Evolutionary conservation across 2,888 invertebrate genomes (phyloP).

Genomic region (Boloria selene): DNA sequence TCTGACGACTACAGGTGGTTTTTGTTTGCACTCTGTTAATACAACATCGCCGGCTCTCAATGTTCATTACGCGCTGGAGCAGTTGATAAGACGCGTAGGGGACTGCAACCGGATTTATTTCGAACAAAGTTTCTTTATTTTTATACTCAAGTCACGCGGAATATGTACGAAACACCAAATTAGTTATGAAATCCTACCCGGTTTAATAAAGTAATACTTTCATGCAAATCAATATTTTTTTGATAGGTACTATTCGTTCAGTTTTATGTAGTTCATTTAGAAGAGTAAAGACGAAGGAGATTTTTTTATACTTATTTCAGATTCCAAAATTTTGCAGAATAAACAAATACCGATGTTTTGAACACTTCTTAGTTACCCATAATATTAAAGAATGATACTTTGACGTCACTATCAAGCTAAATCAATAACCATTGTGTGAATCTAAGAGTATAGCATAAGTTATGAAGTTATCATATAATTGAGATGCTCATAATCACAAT

Average conservation of each 20-base stretch:
- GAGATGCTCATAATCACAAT: not conserved
- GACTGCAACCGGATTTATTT: conserved; percentile 64
- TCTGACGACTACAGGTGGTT: conserved; percentile 81
- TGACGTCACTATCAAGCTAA: conserved; percentile 1
- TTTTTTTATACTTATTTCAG: too few species aligned
- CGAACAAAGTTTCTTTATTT: conserved; percentile 57
- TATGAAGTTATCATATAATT: not conserved
- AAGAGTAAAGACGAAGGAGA: too few species aligned
- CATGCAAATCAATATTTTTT: too few species aligned
- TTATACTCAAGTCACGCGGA: conserved; percentile 41
- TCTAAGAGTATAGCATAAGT: not conserved
- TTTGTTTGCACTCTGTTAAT: conserved; percentile 68
- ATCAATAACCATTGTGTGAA: not conserved
- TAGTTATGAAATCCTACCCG: conserved; percentile 11
- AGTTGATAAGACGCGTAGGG: conserved; percentile 50
- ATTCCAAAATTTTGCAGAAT: too few species aligned
- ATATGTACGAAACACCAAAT: conserved; percentile 23
- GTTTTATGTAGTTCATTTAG: too few species aligned
- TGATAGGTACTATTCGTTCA: too few species aligned
- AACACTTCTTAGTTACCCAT: conserved; percentile 6
- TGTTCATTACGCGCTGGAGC: conserved; percentile 45
- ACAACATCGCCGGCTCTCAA: conserved; percentile 62
- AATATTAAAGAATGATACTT: not conserved
- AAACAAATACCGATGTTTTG: not conserved
- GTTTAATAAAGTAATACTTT: not conserved